These are phyloP conservation scores for Physella acuta DNA, from an alignment of 1,140 invertebrate species.

Conservation along the genomic window DNA sequence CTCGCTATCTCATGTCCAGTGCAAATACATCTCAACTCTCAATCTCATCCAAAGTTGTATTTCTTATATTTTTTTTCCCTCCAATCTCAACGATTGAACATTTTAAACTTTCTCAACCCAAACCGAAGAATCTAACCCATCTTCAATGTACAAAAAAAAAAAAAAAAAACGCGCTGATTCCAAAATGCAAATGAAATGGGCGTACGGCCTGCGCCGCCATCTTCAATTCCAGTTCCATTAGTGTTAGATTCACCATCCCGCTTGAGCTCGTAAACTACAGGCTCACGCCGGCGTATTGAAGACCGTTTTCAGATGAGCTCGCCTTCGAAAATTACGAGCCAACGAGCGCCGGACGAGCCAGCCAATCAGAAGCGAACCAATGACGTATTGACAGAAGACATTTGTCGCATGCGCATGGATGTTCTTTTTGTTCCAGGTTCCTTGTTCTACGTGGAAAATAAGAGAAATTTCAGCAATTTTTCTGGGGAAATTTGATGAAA, in stretches of 20 bases:
- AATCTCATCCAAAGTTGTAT: too few relatives aligned
- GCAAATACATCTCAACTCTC: too few relatives aligned
- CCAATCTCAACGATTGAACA: too few relatives aligned
- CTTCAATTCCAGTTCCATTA: slow-evolving; percentile 16
- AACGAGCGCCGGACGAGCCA: not conserved
- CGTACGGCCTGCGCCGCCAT: not conserved
- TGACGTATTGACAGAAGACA: not conserved
- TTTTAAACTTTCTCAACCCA: too few relatives aligned
- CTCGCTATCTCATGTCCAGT: too few relatives aligned
- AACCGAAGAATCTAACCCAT: too few relatives aligned
- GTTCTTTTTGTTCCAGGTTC: too few relatives aligned
- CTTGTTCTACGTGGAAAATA: too few relatives aligned
- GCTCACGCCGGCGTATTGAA: not conserved
- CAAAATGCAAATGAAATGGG: slow-evolving; percentile 21
- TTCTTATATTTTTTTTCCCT: too few relatives aligned
- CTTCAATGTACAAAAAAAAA: too few relatives aligned
- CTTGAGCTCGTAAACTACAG: slow-evolving; percentile 3
- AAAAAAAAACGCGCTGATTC: not conserved
- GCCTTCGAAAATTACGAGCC: not conserved
- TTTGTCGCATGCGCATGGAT: not conserved
- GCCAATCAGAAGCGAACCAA: not conserved
- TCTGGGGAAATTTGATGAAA: too few relatives aligned
- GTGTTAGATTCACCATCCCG: not conserved
- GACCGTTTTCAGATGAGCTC: slow-evolving; percentile 13
- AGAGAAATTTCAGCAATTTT: too few relatives aligned